These are phyloP conservation scores for Dioctria rufipes DNA, from an alignment of 2,888 invertebrate species.

Conservation along the genomic window DNA sequence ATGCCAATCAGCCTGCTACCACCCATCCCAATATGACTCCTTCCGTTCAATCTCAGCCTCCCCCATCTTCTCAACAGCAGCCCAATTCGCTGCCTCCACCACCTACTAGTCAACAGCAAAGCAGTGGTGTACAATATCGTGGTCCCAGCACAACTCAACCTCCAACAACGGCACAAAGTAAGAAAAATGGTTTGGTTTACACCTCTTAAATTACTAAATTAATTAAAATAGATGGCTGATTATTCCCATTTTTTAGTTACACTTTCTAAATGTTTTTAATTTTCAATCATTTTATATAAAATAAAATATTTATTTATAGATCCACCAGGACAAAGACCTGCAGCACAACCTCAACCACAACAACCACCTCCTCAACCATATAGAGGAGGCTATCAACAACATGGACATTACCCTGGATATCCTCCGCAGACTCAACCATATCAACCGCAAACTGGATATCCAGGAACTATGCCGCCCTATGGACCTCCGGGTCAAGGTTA, in stretches of 20 bases:
- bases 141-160: slow-evolving; percentile 66
- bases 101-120: slow-evolving; percentile 51
- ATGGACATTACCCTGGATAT: slow-evolving; percentile 73
- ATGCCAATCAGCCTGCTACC: slow-evolving; percentile 64
- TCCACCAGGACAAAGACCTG: slow-evolving; percentile 74
- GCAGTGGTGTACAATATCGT: slow-evolving; percentile 53
- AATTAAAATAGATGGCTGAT: no score
- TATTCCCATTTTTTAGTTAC: no score
- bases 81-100: slow-evolving; percentile 43
- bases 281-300: no score
- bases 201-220: background rate
- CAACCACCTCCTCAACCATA: slow-evolving; percentile 75
- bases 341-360: slow-evolving; percentile 74
- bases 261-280: slow-evolving; percentile 2
- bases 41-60: slow-evolving; percentile 39
- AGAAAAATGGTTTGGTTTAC: background rate
- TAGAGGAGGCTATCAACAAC: slow-evolving; percentile 73
- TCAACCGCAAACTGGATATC: slow-evolving; percentile 76
- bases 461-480: slow-evolving; percentile 67
- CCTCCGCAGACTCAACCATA: slow-evolving; percentile 74
- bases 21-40: slow-evolving; percentile 56
- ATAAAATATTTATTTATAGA: slow-evolving; percentile 60
- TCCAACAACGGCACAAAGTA: slow-evolving; percentile 62
- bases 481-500: slow-evolving; percentile 73
- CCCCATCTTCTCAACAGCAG: slow-evolving; percentile 48